Base-by-base conservation (phyloP, 1,140 invertebrate species). In the Bombus pascuorum region DNA sequence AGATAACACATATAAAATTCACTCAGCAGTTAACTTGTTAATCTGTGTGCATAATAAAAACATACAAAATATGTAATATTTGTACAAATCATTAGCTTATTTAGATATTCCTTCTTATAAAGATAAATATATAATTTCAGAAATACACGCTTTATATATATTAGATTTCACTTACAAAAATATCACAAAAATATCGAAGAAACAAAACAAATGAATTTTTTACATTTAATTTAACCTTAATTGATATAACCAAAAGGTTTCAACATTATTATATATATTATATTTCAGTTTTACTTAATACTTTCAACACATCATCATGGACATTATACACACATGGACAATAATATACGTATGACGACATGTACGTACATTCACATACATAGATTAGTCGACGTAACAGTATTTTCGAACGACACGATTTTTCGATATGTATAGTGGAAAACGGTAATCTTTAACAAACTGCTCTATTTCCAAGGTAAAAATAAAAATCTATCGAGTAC, bases 361-460 rank as follows among this genome's bases (percentile, higher is more conserved):
- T 68, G 37, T 59, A 81, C 86, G 42, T 76, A 66, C 86, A 53
- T 76, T 39, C 37, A 76, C 57, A 88, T 62, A 32, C 62, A 83
- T 34, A 79, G 71, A 81, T 85, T 74, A 78, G 75, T 74, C 86
- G 82, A 71, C 83, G 65, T 77, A 82, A 47, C 82, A 83, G 89
- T 85, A 89, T 87, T 78, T 44, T 44, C 34, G 32, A 87, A 85
- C 22, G 47, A 47, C 62, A 82, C 62, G 68, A 89, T 77, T 81
- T 65, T 44, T 65, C 66, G 37, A 59, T 42, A 65, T 28, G 39
- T 70, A 15, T 57, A 80, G 32, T 42, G 22, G 10, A 57, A 28
- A 65, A 74, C 25, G 3, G 13, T 34, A 32, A 68, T 34, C 37
- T 66, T 53, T 47, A 37, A 25, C 37, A 13, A 74, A 62, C 4